Base-by-base conservation (phyloP, 2,888 invertebrate species). In the Caenorhabditis afra region DNA sequence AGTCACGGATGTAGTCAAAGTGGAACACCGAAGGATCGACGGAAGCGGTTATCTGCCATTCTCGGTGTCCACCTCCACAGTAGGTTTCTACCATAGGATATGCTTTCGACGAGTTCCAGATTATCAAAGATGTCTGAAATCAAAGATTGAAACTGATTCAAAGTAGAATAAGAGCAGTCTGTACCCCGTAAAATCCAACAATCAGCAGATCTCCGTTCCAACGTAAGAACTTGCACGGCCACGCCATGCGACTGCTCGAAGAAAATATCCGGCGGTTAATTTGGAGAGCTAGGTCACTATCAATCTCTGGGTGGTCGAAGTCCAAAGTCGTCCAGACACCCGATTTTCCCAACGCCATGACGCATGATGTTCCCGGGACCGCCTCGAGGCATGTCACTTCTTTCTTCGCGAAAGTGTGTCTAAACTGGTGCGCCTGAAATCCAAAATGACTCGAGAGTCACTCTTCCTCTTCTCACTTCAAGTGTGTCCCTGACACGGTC, bases 111-210 rank as follows among this genome's bases (percentile, higher is more conserved):
- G 74, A 20, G 29, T 79, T 70, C 62, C 64, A 74, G 12, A 79
- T 53, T 4, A 68, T 57, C 20, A 79, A 10, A 0, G 67, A 67
- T 1, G 78, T 79, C 68, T 68, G 49, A 14, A 75, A 75, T 23
- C 29, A 55, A n/a, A n/a, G n/a, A n/a, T n/a, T n/a, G n/a, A n/a
- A n/a, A n/a, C 7, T 29, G 4, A 3, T 29, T 29, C 4, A 29
- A 29, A 29, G 7, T 7, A 29, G 7, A 29, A 29, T 29, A 3
- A 5, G 29, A 29, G 29, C 3, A 7, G 3, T 29, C 29, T 29
- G 29, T 45, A 77, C 77, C 67, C 73, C 78, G 47, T 79, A 65
- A 39, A 79, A 79, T 49, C 79, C 79, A 14, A 41, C 74, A 50
- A 79, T 68, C 23, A 71, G 18, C 0, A n/a, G 14, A 1, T 58